These are phyloP conservation scores for Gymnorhina tibicen DNA, from an alignment of 2,113 vertebrate genomes.

Conservation along the genomic window DNA sequence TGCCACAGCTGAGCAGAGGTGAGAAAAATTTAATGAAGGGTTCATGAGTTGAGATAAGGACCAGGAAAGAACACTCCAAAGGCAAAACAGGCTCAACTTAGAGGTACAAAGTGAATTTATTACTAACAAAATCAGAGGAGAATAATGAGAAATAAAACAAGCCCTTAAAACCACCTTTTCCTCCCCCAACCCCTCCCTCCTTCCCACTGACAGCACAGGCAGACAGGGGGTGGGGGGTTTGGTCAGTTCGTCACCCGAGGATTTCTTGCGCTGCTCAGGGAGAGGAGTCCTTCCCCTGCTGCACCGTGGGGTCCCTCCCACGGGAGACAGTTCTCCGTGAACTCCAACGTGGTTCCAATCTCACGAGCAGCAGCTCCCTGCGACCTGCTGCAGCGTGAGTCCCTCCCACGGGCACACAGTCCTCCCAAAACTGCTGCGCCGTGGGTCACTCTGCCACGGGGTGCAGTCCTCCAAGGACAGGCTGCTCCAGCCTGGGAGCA, in stretches of 20 bases:
- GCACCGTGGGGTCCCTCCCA: background rate
- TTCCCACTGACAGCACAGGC: background rate
- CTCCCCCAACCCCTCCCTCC: background rate
- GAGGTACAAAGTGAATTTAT: background rate
- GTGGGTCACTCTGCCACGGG: background rate
- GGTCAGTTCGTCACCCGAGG: background rate
- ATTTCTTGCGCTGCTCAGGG: background rate
- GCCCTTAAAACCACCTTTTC: background rate
- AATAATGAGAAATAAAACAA: background rate
- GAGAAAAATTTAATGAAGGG: background rate
- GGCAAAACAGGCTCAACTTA: background rate
- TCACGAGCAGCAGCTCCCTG: background rate
- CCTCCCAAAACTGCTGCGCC: background rate
- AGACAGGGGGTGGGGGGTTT: background rate
- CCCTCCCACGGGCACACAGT: background rate
- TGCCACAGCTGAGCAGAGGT: background rate
- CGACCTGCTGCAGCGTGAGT: background rate
- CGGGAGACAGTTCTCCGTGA: background rate
- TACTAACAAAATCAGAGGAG: background rate
- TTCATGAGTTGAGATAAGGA: background rate
- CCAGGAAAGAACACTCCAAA: background rate
- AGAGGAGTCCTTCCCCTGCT: background rate
- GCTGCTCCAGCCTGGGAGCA: background rate
- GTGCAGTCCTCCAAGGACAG: background rate
- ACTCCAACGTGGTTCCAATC: background rate